These are phyloP conservation scores for Elgaria multicarinata DNA, from an alignment of 2,113 vertebrate species.

Conservation along the genomic window DNA sequence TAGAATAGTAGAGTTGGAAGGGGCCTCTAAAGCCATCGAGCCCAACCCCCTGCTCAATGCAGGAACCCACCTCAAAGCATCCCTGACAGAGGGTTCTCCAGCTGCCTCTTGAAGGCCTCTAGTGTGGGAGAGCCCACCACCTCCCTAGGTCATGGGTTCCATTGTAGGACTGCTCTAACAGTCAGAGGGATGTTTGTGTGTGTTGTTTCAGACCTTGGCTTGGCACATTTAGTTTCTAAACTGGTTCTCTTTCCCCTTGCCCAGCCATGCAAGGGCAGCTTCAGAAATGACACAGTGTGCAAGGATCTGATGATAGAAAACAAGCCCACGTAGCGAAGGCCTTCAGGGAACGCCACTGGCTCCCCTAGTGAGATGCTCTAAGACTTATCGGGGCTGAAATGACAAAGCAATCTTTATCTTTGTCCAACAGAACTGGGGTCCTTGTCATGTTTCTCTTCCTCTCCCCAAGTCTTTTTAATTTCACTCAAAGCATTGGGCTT, in stretches of 20 bases:
- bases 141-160: too few relatives aligned
- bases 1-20: too few relatives aligned
- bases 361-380: neutral
- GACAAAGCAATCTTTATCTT: slow-evolving; percentile 15
- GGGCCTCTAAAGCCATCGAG: too few relatives aligned
- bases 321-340: neutral
- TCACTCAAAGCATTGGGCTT: slow-evolving; percentile 17
- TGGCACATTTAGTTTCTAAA: neutral
- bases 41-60: too few relatives aligned
- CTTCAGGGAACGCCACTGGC: neutral
- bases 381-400: slow-evolving; percentile 10
- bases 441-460: slow-evolving; percentile 9
- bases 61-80: too few relatives aligned
- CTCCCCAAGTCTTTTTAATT: neutral
- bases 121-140: too few relatives aligned
- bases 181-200: too few relatives aligned
- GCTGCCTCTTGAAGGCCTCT: too few relatives aligned
- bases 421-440: neutral
- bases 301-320: neutral
- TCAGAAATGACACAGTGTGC: neutral
- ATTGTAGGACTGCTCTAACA: too few relatives aligned
- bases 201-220: neutral
- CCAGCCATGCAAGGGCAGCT: neutral
- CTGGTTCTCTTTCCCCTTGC: neutral
- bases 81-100: too few relatives aligned